These are phyloP conservation scores for Rhagologus leucostigma DNA, from an alignment of 2,113 vertebrate species.

Conservation along the genomic window DNA sequence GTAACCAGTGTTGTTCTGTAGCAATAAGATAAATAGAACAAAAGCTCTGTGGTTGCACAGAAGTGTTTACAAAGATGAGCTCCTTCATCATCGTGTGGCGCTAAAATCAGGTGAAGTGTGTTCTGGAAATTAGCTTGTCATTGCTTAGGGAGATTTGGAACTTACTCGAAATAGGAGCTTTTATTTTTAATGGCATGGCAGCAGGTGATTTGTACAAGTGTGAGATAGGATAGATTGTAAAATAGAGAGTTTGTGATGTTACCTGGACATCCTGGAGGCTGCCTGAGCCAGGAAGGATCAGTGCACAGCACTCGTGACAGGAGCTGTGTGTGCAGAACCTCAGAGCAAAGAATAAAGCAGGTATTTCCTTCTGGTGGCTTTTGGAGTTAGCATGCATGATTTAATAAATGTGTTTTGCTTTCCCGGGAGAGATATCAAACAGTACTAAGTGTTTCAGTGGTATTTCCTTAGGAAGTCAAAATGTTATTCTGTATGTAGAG, in stretches of 20 bases:
- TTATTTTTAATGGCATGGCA: background rate
- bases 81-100: background rate
- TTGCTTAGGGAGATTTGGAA: background rate
- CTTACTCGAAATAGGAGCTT: background rate
- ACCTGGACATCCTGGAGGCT: background rate
- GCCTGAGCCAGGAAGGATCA: background rate
- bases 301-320: background rate
- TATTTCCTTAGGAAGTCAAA: conserved; percentile 67
- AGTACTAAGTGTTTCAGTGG: conserved; percentile 59
- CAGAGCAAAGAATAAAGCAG: background rate
- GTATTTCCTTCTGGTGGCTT: conserved; percentile 52
- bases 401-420: conserved; percentile 59
- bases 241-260: background rate
- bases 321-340: background rate
- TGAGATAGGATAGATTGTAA: background rate
- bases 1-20: background rate
- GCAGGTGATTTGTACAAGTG: background rate
- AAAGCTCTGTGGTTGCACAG: background rate
- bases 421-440: conserved; percentile 62
- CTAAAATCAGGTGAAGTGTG: background rate
- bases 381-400: conserved; percentile 44
- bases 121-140: background rate
- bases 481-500: conserved; percentile 50
- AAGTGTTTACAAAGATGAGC: background rate
- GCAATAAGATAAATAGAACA: background rate